Evolutionary conservation across 2,888 invertebrate genomes (phyloP).

Genomic region (Tricholauxania praeusta): DNA sequence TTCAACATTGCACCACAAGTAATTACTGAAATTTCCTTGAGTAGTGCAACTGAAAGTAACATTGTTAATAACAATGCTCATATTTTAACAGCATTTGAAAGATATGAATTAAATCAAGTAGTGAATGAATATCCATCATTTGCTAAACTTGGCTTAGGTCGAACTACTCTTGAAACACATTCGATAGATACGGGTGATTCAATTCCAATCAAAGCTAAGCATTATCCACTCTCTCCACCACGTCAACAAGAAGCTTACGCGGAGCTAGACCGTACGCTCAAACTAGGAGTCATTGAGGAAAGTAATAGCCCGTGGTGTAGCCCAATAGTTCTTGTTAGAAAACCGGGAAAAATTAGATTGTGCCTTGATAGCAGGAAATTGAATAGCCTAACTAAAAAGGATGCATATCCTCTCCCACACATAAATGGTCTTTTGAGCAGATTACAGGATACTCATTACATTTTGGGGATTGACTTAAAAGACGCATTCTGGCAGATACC

Average conservation of each 20-base stretch:
- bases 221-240: constrained; percentile 26
- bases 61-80: neutral
- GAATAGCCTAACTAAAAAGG: too few species aligned
- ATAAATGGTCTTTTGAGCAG: constrained; percentile 40
- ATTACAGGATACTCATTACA: constrained; percentile 37
- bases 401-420: constrained; percentile 36
- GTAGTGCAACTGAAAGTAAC: too few species aligned
- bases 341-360: constrained; percentile 29
- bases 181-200: constrained; percentile 24
- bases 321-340: constrained; percentile 25
- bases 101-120: constrained; percentile 4
- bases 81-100: constrained; percentile 8
- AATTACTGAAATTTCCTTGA: constrained; percentile 1
- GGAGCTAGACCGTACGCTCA: constrained; percentile 27
- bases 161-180: constrained; percentile 11
- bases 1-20: constrained; percentile 31
- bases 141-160: constrained; percentile 23
- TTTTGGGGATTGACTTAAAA: constrained; percentile 39
- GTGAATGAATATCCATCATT: constrained; percentile 28
- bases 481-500: constrained; percentile 40
- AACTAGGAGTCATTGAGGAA: constrained; percentile 27
- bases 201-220: constrained; percentile 2
- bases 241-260: constrained; percentile 23
- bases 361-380: constrained; percentile 40
- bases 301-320: constrained; percentile 33